Evolutionary conservation across 2,888 invertebrate species (phyloP).

Genomic region (Eumacrocentrus americanus): DNA sequence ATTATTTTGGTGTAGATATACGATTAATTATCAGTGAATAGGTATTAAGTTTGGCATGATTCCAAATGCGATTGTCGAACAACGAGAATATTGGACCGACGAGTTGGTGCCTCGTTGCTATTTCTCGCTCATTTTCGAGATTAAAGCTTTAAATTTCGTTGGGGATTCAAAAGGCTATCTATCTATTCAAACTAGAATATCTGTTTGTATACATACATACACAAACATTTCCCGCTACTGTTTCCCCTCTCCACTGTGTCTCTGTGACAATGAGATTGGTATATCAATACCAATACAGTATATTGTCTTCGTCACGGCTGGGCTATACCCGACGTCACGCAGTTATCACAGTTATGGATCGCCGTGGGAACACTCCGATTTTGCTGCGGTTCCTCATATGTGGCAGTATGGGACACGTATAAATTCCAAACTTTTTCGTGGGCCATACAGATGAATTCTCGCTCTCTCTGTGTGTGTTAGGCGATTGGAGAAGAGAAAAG

Average conservation of each 20-base stretch:
- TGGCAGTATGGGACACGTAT: constrained; percentile 24
- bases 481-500: too few species aligned
- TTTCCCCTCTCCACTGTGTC: background rate
- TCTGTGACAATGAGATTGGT: background rate
- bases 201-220: background rate
- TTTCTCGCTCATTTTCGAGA: constrained; percentile 4
- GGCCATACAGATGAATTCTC: too few species aligned
- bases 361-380: constrained; percentile 26
- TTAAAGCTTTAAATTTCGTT: constrained; percentile 10
- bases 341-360: constrained; percentile 36
- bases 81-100: constrained; percentile 18
- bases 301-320: background rate
- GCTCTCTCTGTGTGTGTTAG: too few species aligned
- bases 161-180: background rate
- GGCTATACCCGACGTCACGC: background rate
- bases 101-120: too few species aligned
- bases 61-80: constrained; percentile 26
- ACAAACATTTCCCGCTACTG: background rate
- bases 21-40: constrained; percentile 22
- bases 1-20: background rate
- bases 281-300: background rate
- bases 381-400: constrained; percentile 37
- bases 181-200: background rate
- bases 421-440: constrained; percentile 5
- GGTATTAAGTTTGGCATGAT: constrained; percentile 13